These are phyloP conservation scores for Melanotus villosus DNA, from an alignment of 2,888 invertebrate genomes.

Conservation along the genomic window DNA sequence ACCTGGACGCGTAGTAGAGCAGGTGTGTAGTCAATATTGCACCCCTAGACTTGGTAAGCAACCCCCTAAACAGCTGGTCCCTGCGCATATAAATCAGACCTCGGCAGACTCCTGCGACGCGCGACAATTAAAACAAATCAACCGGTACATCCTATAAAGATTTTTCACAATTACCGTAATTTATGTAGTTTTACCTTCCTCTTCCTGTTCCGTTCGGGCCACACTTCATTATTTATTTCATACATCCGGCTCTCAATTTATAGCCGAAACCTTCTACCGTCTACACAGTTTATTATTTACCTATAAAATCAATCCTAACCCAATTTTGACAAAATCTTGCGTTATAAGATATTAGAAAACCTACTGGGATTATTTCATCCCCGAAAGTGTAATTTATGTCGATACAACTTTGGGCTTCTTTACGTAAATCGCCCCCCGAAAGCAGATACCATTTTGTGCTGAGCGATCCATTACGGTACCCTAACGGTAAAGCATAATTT, in stretches of 20 bases:
- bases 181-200: constrained; percentile 49
- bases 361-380: background rate
- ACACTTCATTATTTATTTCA: constrained; percentile 42
- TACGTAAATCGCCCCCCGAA: background rate
- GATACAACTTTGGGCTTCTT: background rate
- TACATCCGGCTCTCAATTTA: constrained; percentile 35
- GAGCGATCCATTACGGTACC: background rate
- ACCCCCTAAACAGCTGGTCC: constrained; percentile 46
- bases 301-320: constrained; percentile 29
- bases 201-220: constrained; percentile 32
- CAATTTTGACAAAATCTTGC: constrained; percentile 12
- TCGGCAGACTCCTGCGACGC: constrained; percentile 20
- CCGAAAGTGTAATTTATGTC: background rate
- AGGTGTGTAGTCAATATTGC: constrained; percentile 49
- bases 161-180: constrained; percentile 51
- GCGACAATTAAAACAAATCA: constrained; percentile 51
- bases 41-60: constrained; percentile 42
- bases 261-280: constrained; percentile 6
- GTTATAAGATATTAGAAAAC: background rate
- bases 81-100: constrained; percentile 38
- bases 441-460: background rate
- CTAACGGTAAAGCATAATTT: too few relatives aligned
- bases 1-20: constrained; percentile 45
- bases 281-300: constrained; percentile 14
- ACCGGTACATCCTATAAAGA: constrained; percentile 47